Base-by-base conservation (phyloP, 2,113 vertebrate genomes). In the Otolemur garnettii region DNA sequence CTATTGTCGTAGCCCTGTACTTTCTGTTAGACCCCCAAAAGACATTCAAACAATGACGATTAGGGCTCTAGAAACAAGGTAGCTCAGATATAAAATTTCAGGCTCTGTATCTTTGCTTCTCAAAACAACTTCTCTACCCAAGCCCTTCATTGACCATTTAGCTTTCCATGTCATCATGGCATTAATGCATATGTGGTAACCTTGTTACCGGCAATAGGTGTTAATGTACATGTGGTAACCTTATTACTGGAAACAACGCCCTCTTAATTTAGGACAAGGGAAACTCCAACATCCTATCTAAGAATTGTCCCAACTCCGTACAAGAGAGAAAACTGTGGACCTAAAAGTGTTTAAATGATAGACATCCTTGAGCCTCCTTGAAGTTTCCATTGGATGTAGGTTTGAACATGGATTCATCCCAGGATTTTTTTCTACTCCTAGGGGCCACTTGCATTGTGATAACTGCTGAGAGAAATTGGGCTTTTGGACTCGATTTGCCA, bases 1-100 rank as follows among this genome's bases (percentile, higher is more conserved):
- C 18, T 82, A 0, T 26, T 64, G 11, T 60, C 5, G 5, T 72
- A 64, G 9, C 3, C 17, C 10, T 3, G 26, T 12, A 9, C 3
- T 17, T 38, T 77, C 21, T n/a, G 13, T 4, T 69, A 17, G 14
- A 11, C 8, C 55, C 21, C 24, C 2, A 90, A 79, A 78, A 60
- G 45, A n/a, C 8, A 30, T 14, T 79, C 55, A 17, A 0, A 64
- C 12, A 18, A 0, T 30, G n/a, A 10, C 42, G n/a, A 42, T 9
- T 45, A 18, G 24, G 8, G 11, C 35, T 4, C 5, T n/a, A 62
- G 78, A 82, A 33, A 15, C n/a, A 7, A 38, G 10, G 38, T 10
- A 57, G 2, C 33, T 79, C n/a, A 33, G 10, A 12, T 38, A 14
- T n/a, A 22, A 59, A 69, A 38, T 69, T 66, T 17, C 14, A 50